These are phyloP conservation scores for Etheostoma spectabile DNA, from an alignment of 2,113 vertebrate genomes.

Conservation along the genomic window DNA sequence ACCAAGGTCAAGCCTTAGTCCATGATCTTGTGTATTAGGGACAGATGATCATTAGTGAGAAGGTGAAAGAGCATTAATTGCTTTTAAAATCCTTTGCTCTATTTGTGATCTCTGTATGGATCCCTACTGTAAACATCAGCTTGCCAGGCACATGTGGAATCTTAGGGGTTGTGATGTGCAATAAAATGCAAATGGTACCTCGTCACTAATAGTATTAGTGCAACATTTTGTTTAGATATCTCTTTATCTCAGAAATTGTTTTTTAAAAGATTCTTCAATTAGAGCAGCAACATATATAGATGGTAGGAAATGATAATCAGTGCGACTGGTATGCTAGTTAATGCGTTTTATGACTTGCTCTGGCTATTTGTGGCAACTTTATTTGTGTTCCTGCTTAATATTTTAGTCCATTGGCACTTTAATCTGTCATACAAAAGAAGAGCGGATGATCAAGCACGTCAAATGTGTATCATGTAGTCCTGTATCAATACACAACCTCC, in stretches of 20 bases:
- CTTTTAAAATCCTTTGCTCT: slow-evolving; percentile 40
- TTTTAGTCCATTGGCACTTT: slow-evolving; percentile 61
- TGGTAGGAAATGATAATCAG: slow-evolving; percentile 24
- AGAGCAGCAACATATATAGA: slow-evolving; percentile 1
- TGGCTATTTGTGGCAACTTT: slow-evolving; percentile 63
- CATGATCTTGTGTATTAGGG: slow-evolving; percentile 66
- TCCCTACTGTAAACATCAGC: background rate
- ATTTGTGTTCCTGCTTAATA: slow-evolving; percentile 56
- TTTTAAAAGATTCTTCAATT: background rate
- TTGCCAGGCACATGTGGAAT: background rate
- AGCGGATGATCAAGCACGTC: slow-evolving; percentile 66
- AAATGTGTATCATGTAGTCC: slow-evolving; percentile 42
- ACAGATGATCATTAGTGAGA: slow-evolving; percentile 63
- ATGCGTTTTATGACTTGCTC: slow-evolving; percentile 14
- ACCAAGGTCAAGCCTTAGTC: slow-evolving; percentile 58
- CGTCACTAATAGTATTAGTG: background rate
- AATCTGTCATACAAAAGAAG: slow-evolving; percentile 55
- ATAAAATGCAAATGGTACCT: slow-evolving; percentile 2
- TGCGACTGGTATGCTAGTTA: slow-evolving; percentile 4
- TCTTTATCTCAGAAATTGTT: slow-evolving; percentile 5
- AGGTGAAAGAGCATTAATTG: slow-evolving; percentile 46
- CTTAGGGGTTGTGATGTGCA: background rate
- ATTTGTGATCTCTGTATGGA: slow-evolving; percentile 28
- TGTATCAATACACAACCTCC: slow-evolving; percentile 41
- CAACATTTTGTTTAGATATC: background rate